Evolutionary conservation across 2,888 invertebrate genomes (phyloP).

Genomic region (Alitta virens): DNA sequence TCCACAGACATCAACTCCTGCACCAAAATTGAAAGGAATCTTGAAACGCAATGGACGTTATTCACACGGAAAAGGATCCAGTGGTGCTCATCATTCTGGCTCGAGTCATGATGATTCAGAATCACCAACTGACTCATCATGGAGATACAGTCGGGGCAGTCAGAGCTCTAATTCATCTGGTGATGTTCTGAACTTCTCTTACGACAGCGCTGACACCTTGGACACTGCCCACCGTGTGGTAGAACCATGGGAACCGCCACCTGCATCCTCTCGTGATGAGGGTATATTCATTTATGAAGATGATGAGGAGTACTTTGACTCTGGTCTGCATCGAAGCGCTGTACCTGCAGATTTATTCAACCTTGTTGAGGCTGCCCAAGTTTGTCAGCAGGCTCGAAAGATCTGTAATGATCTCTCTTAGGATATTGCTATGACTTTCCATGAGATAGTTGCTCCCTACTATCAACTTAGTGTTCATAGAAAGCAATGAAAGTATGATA

Average conservation of each 20-base stretch:
- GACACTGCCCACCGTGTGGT: background rate
- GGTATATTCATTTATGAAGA: conserved; percentile 12
- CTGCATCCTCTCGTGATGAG: background rate
- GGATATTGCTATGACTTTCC: background rate
- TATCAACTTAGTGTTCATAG: background rate
- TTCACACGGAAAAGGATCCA: conserved; percentile 8
- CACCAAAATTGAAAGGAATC: conserved; percentile 33
- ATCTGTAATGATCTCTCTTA: conserved; percentile 24
- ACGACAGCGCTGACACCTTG: conserved; percentile 42
- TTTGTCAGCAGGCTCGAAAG: conserved; percentile 34
- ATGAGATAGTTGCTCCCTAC: too few relatives aligned
- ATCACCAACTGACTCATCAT: conserved; percentile 32
- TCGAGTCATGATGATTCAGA: too few relatives aligned
- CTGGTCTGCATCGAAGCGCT: conserved; percentile 5
- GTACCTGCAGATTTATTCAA: conserved; percentile 25
- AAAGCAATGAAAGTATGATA: background rate
- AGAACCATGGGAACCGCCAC: conserved; percentile 2
- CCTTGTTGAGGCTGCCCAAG: conserved; percentile 30
- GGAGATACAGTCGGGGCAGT: conserved; percentile 48
- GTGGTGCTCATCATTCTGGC: too few relatives aligned
- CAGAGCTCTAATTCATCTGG: conserved; percentile 51
- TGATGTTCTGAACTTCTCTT: conserved; percentile 51
- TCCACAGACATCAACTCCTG: conserved; percentile 9
- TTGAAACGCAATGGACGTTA: conserved; percentile 34
- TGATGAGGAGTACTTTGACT: conserved; percentile 8